These are phyloP conservation scores for Corythaeola cristata DNA, from an alignment of 2,113 vertebrate genomes.

Conservation along the genomic window DNA sequence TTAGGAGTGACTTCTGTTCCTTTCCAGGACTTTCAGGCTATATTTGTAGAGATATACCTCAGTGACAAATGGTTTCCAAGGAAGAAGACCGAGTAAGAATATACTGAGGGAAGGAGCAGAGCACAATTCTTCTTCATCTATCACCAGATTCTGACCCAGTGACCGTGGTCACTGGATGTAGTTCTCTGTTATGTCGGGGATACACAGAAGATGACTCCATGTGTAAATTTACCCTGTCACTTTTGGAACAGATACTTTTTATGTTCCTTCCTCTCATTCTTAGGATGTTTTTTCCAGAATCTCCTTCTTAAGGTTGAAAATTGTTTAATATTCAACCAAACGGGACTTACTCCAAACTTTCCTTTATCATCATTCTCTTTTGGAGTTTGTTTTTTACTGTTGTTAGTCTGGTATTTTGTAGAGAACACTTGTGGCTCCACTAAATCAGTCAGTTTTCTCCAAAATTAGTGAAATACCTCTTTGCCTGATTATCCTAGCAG, in stretches of 20 bases:
- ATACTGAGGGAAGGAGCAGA: background rate
- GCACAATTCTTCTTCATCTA: background rate
- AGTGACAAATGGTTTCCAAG: background rate
- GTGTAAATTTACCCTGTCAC: background rate
- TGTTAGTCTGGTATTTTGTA: background rate
- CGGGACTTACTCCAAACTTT: background rate
- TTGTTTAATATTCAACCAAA: background rate
- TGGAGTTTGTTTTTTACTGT: background rate
- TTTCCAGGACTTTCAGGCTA: background rate
- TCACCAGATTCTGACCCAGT: background rate
- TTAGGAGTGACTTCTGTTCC: background rate
- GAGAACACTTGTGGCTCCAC: background rate
- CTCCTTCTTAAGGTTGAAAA: background rate
- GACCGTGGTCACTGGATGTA: background rate
- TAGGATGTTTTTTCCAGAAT: background rate
- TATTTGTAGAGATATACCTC: background rate
- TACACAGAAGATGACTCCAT: background rate
- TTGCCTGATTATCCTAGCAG: background rate
- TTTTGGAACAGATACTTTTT: background rate
- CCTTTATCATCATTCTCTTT: background rate
- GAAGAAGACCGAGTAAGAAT: background rate
- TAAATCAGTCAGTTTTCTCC: background rate
- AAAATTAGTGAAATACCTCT: background rate
- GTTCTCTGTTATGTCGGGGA: background rate
- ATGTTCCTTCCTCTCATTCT: background rate